A percentile compares a stretch with the other conserved stretches of the same genome.
Evolutionary conservation across 2,888 invertebrate species (phyloP).

Genomic region (Nymphalis c-album): DNA sequence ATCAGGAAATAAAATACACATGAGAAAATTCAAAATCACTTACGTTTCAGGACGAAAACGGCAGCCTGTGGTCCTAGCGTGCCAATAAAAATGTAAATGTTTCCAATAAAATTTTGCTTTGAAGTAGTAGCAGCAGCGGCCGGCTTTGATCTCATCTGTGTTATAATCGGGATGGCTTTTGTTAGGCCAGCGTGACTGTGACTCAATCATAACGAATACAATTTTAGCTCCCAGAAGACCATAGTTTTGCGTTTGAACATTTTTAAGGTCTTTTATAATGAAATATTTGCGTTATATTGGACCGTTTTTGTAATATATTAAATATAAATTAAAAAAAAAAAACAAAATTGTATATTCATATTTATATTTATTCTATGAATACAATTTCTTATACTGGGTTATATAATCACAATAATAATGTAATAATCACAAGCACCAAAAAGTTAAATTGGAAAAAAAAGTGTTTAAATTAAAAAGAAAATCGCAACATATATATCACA

Average conservation of each 20-base stretch:
- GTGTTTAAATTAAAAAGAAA: too few species aligned
- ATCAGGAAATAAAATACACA: conserved; percentile 80
- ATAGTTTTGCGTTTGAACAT: neutral
- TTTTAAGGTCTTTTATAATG: too few species aligned
- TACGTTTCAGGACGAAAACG: conserved; percentile 72
- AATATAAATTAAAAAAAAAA: too few species aligned
- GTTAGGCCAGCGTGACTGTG: conserved; percentile 49
- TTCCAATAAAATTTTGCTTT: conserved; percentile 78
- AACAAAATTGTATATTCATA: too few species aligned
- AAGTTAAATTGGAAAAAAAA: too few species aligned
- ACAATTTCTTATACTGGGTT: too few species aligned
- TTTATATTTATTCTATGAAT: too few species aligned
- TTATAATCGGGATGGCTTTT: conserved; percentile 66
- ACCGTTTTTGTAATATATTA: too few species aligned
- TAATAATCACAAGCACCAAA: too few species aligned
- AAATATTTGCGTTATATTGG: too few species aligned
- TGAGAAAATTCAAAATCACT: conserved; percentile 82
- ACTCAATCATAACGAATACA: conserved; percentile 56
- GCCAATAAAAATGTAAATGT: conserved; percentile 81
- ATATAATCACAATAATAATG: too few species aligned
- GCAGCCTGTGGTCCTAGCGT: conserved; percentile 75
- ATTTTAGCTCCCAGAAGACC: conserved; percentile 55
- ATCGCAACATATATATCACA: too few species aligned
- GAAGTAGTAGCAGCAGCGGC: conserved; percentile 61
- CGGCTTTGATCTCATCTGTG: conserved; percentile 69